These are phyloP conservation scores for Cephus nigrinus DNA, from an alignment of 2,888 invertebrate genomes.

Conservation along the genomic window DNA sequence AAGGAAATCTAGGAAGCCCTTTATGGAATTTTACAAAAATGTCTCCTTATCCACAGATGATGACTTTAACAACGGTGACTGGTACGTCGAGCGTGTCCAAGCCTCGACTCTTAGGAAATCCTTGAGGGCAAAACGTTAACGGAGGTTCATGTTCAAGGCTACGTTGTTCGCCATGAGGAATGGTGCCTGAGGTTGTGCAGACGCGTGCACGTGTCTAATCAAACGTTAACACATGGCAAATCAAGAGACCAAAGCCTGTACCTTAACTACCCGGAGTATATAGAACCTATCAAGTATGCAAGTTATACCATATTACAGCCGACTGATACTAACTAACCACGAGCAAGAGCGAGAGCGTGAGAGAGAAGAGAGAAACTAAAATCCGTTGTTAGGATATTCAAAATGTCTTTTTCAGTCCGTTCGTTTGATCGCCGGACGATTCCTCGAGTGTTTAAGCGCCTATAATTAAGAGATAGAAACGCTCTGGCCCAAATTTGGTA, in stretches of 20 bases:
- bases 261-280: background rate
- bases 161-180: background rate
- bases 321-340: background rate
- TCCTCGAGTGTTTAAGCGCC: background rate
- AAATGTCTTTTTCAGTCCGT: background rate
- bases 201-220: slow-evolving; percentile 36
- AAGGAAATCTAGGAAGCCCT: background rate
- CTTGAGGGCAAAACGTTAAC: background rate
- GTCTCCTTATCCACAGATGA: background rate
- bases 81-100: slow-evolving; percentile 27
- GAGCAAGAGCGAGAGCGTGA: background rate
- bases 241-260: background rate
- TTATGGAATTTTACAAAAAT: background rate
- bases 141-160: background rate
- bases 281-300: background rate
- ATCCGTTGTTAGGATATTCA: background rate
- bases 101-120: background rate
- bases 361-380: background rate
- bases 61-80: background rate
- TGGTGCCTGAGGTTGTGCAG: background rate
- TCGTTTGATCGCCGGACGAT: background rate
- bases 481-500: background rate
- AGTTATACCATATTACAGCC: background rate
- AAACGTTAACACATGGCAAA: slow-evolving; percentile 23
- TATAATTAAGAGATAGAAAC: background rate